A percentile compares a stretch with the other conserved stretches of the same genome.
Conservation (phyloP, 1,140 invertebrate species). For the Chrysomallon squamiferum region DNA sequence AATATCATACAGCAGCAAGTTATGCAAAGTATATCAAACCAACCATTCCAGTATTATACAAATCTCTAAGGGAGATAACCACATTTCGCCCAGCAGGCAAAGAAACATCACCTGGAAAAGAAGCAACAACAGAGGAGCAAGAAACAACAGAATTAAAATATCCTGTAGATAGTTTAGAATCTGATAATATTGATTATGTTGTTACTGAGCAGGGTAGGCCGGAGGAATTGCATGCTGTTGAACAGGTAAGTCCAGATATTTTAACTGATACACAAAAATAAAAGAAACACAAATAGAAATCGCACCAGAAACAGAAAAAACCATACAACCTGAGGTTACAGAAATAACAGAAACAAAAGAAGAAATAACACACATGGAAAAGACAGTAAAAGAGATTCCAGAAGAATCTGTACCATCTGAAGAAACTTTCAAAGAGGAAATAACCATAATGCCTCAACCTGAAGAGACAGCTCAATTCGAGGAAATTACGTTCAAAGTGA, state of each 20-base stretch:
- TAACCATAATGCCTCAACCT: background rate
- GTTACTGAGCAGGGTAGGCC: background rate
- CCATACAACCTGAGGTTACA: background rate
- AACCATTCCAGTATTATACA: too few relatives aligned
- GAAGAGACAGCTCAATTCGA: background rate
- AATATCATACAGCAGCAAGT: too few relatives aligned
- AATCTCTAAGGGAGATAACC: too few relatives aligned
- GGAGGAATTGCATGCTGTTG: background rate
- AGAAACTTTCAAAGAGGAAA: slow-evolving; percentile 1
- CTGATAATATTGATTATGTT: background rate
- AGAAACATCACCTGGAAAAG: background rate
- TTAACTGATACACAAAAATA: too few relatives aligned
- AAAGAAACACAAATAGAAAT: too few relatives aligned
- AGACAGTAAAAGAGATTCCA: slow-evolving; percentile 6
- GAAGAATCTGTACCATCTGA: slow-evolving; percentile 12
- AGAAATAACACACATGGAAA: background rate
- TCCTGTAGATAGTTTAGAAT: slow-evolving; percentile 2
- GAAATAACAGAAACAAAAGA: slow-evolving; percentile 7
- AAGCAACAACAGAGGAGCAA: background rate
- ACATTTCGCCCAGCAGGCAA: slow-evolving; percentile 1
- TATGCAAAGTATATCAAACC: too few relatives aligned
- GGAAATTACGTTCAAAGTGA: background rate
- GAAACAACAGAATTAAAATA: background rate
- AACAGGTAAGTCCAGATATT: too few relatives aligned
- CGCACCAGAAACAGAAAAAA: background rate